Evolutionary conservation across 2,797 vertebrate species (phyloP).

Genomic region (Alauda arvensis): DNA sequence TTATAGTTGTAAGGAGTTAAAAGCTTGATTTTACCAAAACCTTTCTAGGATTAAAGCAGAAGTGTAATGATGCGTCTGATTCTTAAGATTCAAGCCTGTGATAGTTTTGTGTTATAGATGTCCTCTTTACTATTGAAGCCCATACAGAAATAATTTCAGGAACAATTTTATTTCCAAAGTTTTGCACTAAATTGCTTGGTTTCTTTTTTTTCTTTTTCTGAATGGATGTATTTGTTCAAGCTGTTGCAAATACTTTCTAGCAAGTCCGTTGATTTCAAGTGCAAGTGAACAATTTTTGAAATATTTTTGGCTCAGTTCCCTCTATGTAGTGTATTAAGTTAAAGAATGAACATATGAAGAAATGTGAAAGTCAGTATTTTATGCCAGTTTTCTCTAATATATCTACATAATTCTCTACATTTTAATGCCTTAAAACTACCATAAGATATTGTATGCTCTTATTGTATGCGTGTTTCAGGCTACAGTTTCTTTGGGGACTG

Average conservation of each 20-base stretch:
- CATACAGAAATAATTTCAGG: constrained; percentile 35
- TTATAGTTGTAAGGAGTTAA: neutral
- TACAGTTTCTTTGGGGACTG: constrained; percentile 37
- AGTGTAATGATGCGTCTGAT: neutral
- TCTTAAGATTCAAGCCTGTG: neutral
- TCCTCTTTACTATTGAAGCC: constrained; percentile 18
- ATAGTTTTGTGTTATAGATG: neutral
- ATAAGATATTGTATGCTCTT: constrained; percentile 41
- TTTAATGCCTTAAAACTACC: constrained; percentile 58
- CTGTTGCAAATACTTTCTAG: constrained; percentile 33
- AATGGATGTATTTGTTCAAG: constrained; percentile 22
- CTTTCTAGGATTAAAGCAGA: neutral
- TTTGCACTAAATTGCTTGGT: neutral
- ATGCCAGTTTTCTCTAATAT: constrained; percentile 44
- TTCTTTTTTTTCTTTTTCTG: neutral
- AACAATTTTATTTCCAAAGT: neutral
- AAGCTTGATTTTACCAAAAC: neutral
- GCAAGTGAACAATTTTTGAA: constrained; percentile 38
- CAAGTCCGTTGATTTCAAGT: constrained; percentile 40
- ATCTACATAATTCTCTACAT: constrained; percentile 52
- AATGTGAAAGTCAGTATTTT: constrained; percentile 57
- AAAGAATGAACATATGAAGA: constrained; percentile 56
- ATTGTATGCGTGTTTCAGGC: neutral
- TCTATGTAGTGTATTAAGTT: constrained; percentile 19
- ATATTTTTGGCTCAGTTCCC: constrained; percentile 48